Evolutionary conservation across 2,888 invertebrate species (phyloP).

Genomic region (Pristionchus maxplancki): DNA sequence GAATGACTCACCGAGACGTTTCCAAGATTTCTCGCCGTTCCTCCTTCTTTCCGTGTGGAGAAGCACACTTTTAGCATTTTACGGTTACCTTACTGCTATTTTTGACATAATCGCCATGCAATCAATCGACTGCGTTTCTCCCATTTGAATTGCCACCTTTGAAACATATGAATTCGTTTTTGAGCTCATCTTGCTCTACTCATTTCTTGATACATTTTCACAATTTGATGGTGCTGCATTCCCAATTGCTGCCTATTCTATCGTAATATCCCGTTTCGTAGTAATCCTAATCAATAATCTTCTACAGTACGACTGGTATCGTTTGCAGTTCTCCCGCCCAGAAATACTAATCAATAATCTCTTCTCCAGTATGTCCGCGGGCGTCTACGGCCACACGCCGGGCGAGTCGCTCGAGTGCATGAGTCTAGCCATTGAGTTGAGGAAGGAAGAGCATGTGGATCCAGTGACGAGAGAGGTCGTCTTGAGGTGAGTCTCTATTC

Average conservation of each 20-base stretch:
- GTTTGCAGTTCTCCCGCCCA: neutral
- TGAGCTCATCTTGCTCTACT: no score
- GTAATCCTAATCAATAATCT: neutral
- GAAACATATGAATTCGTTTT: no score
- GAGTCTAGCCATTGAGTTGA: conserved; percentile 67
- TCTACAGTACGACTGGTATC: neutral
- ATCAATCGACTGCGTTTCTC: no score
- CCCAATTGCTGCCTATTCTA: no score
- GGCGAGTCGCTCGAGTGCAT: conserved; percentile 72
- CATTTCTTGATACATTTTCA: no score
- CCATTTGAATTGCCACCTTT: no score
- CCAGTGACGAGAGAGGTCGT: conserved; percentile 5
- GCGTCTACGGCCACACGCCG: conserved; percentile 66
- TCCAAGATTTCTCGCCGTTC: neutral
- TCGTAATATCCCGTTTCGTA: no score
- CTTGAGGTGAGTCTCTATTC: conserved; percentile 6
- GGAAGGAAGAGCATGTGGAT: conserved; percentile 61
- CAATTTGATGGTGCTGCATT: neutral
- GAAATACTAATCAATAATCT: neutral
- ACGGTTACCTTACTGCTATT: no score
- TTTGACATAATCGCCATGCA: no score
- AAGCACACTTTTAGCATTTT: no score
- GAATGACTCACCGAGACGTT: neutral
- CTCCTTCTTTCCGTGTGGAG: neutral
- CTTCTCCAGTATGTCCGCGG: conserved; percentile 59